phyloP scores from a whole-genome alignment of 1,140 invertebrate genomes.

The Drosophila pallidifrons region DNA sequence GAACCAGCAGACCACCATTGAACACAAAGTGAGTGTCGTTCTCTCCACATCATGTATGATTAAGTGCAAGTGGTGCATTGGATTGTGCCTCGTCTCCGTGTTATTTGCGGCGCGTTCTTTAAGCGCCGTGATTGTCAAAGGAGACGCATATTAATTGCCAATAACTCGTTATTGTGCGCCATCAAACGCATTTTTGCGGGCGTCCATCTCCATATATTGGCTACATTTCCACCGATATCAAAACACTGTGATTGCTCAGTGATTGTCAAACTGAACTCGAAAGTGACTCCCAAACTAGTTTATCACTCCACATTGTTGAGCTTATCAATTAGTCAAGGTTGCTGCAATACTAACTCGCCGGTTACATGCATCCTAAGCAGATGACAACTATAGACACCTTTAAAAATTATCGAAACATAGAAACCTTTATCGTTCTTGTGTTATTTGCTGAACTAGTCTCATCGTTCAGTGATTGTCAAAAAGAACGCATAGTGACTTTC shows the following conservation, averaged over 20 bases:
- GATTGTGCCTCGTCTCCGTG: slow-evolving; percentile 63
- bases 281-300: slow-evolving; percentile 25
- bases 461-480: slow-evolving; percentile 71
- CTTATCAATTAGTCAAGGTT: background rate
- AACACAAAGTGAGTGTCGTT: slow-evolving; percentile 95
- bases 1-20: slow-evolving; percentile 99
- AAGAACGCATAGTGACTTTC: slow-evolving; percentile 61
- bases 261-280: slow-evolving; percentile 76
- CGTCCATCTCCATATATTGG: slow-evolving; percentile 82
- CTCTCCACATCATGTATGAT: background rate
- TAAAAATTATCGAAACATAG: background rate
- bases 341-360: no score
- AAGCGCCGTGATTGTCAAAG: slow-evolving; percentile 69
- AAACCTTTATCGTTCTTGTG: slow-evolving; percentile 57
- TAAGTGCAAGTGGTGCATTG: slow-evolving; percentile 17
- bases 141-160: slow-evolving; percentile 75
- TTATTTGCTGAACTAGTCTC: slow-evolving; percentile 51
- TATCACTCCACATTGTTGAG: no score
- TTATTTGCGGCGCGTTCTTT: slow-evolving; percentile 66
- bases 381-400: no score
- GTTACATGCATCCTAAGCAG: background rate
- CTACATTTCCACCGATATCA: slow-evolving; percentile 37
- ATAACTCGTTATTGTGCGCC: slow-evolving; percentile 81
- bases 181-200: slow-evolving; percentile 40
- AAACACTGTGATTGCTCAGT: slow-evolving; percentile 31